Evolutionary conservation across 2,888 invertebrate species (phyloP).

Genomic region (Hydrotaea diabolus): DNA sequence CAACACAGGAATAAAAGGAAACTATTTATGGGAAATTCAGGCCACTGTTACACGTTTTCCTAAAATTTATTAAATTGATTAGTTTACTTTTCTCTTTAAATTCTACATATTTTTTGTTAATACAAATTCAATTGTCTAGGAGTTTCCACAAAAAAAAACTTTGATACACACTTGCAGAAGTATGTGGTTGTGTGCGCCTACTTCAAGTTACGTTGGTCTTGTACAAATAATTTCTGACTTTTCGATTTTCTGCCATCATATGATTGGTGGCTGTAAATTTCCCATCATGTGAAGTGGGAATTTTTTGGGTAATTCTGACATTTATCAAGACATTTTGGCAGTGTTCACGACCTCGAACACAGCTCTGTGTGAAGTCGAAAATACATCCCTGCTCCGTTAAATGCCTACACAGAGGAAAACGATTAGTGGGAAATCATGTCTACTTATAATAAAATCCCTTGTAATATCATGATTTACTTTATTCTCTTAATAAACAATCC

Average conservation of each 20-base stretch:
- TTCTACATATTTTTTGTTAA: neutral
- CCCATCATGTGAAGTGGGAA: conserved; percentile 68
- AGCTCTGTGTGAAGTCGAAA: conserved; percentile 5
- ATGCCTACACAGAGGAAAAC: neutral
- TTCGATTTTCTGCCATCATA: conserved; percentile 77
- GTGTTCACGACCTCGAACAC: conserved; percentile 44
- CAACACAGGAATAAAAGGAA: conserved; percentile 71
- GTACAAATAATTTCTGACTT: conserved; percentile 74
- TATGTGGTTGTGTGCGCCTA: conserved; percentile 71
- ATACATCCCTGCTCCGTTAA: neutral
- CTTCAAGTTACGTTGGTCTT: conserved; percentile 74
- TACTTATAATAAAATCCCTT: no score
- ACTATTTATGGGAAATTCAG: conserved; percentile 59
- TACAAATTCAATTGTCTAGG: neutral
- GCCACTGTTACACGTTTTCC: conserved; percentile 66
- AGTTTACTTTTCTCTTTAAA: conserved; percentile 46
- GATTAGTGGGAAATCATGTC: no score
- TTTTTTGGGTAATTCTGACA: conserved; percentile 55
- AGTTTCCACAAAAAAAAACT: neutral
- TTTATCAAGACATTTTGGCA: neutral
- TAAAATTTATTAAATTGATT: conserved; percentile 58
- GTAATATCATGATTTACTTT: no score
- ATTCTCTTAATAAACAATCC: no score
- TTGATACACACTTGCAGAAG: conserved; percentile 72
- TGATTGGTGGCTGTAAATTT: conserved; percentile 72